Percentiles rank a stretch among this genome's conserved stretches.
Conservation (phyloP, 2,888 invertebrate genomes). For the Phlogophora meticulosa region DNA sequence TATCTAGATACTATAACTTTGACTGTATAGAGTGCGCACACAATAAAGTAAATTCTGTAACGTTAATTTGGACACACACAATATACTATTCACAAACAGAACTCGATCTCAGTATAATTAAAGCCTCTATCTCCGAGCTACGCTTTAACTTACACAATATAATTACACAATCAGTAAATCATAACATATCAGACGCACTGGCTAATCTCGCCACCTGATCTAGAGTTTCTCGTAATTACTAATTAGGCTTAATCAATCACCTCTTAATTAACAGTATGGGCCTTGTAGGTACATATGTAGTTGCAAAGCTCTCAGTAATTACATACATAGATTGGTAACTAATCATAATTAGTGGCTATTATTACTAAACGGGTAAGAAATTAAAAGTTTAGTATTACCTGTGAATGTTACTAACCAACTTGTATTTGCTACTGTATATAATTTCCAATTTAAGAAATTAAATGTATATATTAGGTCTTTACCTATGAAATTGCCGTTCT, state of each 20-base stretch:
- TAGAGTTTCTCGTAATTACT: slow-evolving; percentile 53
- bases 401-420: neutral
- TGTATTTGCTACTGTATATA: too few species aligned
- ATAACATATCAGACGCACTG: slow-evolving; percentile 37
- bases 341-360: slow-evolving; percentile 44
- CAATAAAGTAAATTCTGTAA: slow-evolving; percentile 16
- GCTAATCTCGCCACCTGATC: slow-evolving; percentile 54
- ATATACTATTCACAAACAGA: slow-evolving; percentile 14
- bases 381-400: neutral
- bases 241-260: slow-evolving; percentile 61
- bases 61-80: slow-evolving; percentile 21
- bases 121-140: neutral
- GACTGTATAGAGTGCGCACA: neutral
- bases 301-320: slow-evolving; percentile 25
- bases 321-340: slow-evolving; percentile 18
- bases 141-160: slow-evolving; percentile 9
- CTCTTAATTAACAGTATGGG: slow-evolving; percentile 47
- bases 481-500: too few species aligned
- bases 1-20: slow-evolving; percentile 31
- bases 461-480: too few species aligned
- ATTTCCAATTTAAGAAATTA: neutral
- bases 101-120: slow-evolving; percentile 29
- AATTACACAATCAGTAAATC: slow-evolving; percentile 48
- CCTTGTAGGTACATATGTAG: slow-evolving; percentile 19
- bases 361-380: too few species aligned